A percentile compares a stretch with the other conserved stretches of the same genome.
phyloP scores from a whole-genome alignment of 1,140 invertebrate species.

The Plodia interpunctella region DNA sequence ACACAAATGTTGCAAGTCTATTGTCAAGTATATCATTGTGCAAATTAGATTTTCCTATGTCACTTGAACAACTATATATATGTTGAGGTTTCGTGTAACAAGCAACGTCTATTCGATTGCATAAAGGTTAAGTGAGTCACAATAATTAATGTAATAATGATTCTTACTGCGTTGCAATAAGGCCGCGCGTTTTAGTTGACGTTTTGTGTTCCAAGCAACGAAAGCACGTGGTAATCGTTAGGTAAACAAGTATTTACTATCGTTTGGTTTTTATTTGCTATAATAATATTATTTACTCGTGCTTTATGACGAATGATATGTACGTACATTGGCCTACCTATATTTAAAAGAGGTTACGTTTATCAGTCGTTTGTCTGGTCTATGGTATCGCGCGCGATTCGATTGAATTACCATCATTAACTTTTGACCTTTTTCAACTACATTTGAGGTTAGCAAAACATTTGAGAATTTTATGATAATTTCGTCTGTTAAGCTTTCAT shows the following conservation, averaged over 20 bases:
- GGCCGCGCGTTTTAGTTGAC: neutral
- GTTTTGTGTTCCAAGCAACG: conserved; percentile 8
- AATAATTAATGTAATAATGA: neutral
- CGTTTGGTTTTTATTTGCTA: neutral
- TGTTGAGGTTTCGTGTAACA: conserved; percentile 11
- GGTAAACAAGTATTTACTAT: neutral
- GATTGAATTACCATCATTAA: too few relatives aligned
- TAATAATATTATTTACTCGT: neutral
- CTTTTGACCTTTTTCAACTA: too few relatives aligned
- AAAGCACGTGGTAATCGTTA: neutral
- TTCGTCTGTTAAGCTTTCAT: too few relatives aligned
- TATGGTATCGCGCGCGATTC: too few relatives aligned
- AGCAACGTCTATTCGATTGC: neutral
- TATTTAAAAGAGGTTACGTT: too few relatives aligned
- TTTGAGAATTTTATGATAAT: too few relatives aligned
- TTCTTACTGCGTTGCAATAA: neutral
- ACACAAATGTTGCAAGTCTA: neutral
- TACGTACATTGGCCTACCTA: too few relatives aligned
- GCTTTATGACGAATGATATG: neutral
- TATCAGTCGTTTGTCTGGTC: too few relatives aligned
- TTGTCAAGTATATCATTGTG: conserved; percentile 5
- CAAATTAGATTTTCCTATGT: neutral
- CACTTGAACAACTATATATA: neutral
- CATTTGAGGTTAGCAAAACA: too few relatives aligned
- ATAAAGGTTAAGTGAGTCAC: neutral